phyloP scores from a whole-genome alignment of 2,797 vertebrate genomes.

The Cryptoblepharus egeriae region DNA sequence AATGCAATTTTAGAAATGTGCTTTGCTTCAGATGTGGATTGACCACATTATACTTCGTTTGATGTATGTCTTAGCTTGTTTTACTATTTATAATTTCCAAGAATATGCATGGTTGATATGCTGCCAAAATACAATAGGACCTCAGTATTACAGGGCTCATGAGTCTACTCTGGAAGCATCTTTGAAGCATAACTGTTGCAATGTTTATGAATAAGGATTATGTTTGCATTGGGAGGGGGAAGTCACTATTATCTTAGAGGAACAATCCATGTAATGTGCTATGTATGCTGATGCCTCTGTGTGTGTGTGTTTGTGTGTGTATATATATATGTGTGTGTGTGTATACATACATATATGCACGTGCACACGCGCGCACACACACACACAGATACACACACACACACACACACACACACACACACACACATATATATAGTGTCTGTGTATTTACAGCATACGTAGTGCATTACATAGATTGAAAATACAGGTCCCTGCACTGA shows the following conservation, averaged over 20 bases:
- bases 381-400: too few species aligned
- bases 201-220: neutral
- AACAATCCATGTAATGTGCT: too few species aligned
- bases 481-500: too few species aligned
- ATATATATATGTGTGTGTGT: too few species aligned
- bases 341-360: too few species aligned
- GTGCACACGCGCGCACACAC: too few species aligned
- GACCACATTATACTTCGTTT: neutral
- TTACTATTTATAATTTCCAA: neutral
- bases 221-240: neutral
- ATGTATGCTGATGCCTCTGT: too few species aligned
- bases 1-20: neutral
- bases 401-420: too few species aligned
- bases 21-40: neutral
- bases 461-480: too few species aligned
- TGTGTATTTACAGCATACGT: too few species aligned
- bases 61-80: neutral
- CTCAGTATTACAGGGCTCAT: fast-evolving
- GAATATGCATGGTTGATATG: neutral
- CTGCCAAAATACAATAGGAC: neutral
- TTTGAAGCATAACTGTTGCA: constrained; percentile 7
- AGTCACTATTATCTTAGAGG: neutral
- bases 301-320: too few species aligned
- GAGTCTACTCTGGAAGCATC: constrained; percentile 17
- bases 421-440: too few species aligned